Conservation (phyloP, 2,797 vertebrate species). For the Sebastes elongatus region DNA sequence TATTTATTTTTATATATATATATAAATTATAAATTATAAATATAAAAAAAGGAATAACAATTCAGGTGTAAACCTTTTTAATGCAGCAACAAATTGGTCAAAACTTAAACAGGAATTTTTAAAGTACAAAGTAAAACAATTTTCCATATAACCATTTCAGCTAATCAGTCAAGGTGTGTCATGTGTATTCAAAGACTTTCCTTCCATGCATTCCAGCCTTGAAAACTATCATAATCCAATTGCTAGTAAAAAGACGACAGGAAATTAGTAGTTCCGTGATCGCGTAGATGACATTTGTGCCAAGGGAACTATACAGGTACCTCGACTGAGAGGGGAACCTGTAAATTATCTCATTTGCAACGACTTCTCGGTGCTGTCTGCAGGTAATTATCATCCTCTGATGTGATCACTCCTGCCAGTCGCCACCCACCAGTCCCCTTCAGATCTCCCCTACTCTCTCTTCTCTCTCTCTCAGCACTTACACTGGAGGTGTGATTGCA, state of each 20-base stretch:
- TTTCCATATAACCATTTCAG: not conserved
- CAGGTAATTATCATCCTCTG: slow-evolving; percentile 58
- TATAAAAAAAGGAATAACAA: too few relatives aligned
- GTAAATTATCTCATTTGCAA: slow-evolving; percentile 51
- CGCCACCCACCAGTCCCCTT: slow-evolving; percentile 44
- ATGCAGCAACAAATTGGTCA: too few relatives aligned
- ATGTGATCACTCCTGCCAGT: slow-evolving; percentile 53
- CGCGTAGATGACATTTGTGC: not conserved
- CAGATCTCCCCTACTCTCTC: slow-evolving; percentile 22
- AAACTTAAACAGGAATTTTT: not conserved
- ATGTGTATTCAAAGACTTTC: too few relatives aligned
- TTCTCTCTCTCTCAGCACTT: slow-evolving; percentile 46
- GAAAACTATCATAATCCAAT: not conserved
- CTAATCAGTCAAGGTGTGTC: not conserved
- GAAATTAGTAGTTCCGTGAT: slow-evolving; percentile 16
- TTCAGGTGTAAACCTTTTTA: too few relatives aligned
- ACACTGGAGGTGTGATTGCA: slow-evolving; percentile 67
- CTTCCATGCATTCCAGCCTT: not conserved
- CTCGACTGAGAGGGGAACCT: slow-evolving; percentile 20
- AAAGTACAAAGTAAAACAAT: not conserved
- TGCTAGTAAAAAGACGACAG: not conserved
- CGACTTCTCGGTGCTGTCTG: slow-evolving; percentile 32
- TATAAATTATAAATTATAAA: too few relatives aligned
- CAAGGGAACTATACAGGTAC: not conserved
- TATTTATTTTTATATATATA: too few relatives aligned